These are phyloP conservation scores for Melitaea athalia DNA, from an alignment of 2,888 invertebrate species.

Conservation along the genomic window DNA sequence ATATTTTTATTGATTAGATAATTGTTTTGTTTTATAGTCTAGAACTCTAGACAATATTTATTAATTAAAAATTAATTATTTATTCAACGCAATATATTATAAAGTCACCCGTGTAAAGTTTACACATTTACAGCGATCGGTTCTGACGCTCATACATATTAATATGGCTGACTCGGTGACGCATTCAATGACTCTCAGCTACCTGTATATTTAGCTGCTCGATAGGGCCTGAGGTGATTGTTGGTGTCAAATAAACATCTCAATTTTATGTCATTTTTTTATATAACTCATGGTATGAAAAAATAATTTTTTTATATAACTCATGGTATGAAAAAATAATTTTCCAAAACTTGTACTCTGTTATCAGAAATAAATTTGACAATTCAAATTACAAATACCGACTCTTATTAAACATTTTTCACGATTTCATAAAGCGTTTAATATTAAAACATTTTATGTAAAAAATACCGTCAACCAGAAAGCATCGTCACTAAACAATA, in stretches of 20 bases:
- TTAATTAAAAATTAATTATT: conserved; percentile 48
- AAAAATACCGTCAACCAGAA: conserved; percentile 31
- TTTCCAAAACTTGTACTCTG: background rate
- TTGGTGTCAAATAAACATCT: conserved; percentile 25
- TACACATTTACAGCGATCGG: conserved; percentile 46
- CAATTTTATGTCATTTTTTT: background rate
- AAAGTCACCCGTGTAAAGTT: conserved; percentile 45
- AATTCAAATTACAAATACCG: conserved; percentile 3
- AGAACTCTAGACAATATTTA: conserved; percentile 30
- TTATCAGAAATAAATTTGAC: background rate
- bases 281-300: too few relatives aligned
- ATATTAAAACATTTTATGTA: conserved; percentile 22
- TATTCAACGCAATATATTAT: conserved; percentile 47
- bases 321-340: background rate
- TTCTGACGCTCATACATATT: conserved; percentile 63
- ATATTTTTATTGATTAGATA: background rate
- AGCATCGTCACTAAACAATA: conserved; percentile 34
- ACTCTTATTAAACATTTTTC: background rate
- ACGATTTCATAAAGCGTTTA: conserved; percentile 14
- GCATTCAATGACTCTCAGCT: conserved; percentile 53
- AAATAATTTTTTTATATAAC: background rate
- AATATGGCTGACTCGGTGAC: conserved; percentile 56
- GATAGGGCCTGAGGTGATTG: conserved; percentile 37
- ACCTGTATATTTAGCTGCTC: conserved; percentile 32
- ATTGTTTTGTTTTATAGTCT: background rate